Conservation (phyloP, 1,140 invertebrate genomes). For the Adoxophyes honmai region DNA sequence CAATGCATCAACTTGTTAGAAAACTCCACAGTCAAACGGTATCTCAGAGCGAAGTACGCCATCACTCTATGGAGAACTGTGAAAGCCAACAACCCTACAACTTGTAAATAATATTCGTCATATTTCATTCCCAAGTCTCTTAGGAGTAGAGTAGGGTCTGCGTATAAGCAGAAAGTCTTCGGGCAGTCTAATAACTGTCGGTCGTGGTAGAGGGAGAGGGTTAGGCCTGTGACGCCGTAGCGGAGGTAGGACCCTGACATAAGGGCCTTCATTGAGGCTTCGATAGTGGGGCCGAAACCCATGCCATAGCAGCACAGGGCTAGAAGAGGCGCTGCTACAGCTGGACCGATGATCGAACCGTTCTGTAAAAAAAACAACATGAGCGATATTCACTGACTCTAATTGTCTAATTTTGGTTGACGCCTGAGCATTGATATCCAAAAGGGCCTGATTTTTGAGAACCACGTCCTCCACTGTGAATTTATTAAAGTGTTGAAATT, state of each 20-base stretch:
- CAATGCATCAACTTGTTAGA: slow-evolving; percentile 70
- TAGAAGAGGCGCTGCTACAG: slow-evolving; percentile 78
- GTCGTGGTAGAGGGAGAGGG: slow-evolving; percentile 57
- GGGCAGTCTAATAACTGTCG: slow-evolving; percentile 60
- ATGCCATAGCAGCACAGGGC: slow-evolving; percentile 81
- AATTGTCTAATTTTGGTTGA: too few species aligned
- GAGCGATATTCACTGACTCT: too few species aligned
- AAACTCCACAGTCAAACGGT: slow-evolving; percentile 65
- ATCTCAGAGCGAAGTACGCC: slow-evolving; percentile 68
- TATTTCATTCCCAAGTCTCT: slow-evolving; percentile 69
- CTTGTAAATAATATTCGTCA: slow-evolving; percentile 54
- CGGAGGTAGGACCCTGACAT: slow-evolving; percentile 81
- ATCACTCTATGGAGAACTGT: slow-evolving; percentile 60
- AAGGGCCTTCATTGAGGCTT: slow-evolving; percentile 73
- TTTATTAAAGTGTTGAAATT: too few species aligned
- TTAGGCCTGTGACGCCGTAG: slow-evolving; percentile 76
- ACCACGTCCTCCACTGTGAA: too few species aligned
- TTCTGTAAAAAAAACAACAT: slow-evolving; percentile 78
- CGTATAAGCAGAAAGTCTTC: slow-evolving; percentile 76
- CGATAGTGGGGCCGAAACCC: slow-evolving; percentile 79
- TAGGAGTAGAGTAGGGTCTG: slow-evolving; percentile 76
- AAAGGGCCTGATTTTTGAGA: too few species aligned
- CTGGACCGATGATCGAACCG: slow-evolving; percentile 79
- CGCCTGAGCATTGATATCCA: too few species aligned
- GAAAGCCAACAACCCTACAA: slow-evolving; percentile 65